These are phyloP conservation scores for Drosophila pseudoobscura DNA, from an alignment of 1,140 invertebrate species.

Conservation along the genomic window DNA sequence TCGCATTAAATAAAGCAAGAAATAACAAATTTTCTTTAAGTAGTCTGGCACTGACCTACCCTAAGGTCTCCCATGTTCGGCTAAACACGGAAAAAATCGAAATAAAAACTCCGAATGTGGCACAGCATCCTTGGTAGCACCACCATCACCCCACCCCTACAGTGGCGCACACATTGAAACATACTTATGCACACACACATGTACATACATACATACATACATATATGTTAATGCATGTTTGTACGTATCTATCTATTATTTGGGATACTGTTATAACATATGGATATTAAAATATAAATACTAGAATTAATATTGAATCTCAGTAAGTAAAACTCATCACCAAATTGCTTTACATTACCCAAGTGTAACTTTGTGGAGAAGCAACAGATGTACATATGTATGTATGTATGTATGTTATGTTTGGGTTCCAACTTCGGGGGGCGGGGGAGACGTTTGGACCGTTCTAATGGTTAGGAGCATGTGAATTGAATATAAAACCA, in stretches of 20 bases:
- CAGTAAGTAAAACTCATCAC: no score
- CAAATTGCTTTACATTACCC: not conserved
- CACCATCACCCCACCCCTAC: not conserved
- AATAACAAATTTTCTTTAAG: constrained; percentile 62
- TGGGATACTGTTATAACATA: not conserved
- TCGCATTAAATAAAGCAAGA: constrained; percentile 55
- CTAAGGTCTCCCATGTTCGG: constrained; percentile 73
- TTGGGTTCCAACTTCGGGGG: constrained; percentile 16
- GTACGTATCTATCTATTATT: not conserved
- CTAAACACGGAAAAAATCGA: constrained; percentile 55
- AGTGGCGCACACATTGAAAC: constrained; percentile 24
- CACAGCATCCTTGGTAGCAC: constrained; percentile 37
- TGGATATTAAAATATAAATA: constrained; percentile 1
- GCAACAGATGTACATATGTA: no score
- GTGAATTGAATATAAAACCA: constrained; percentile 78
- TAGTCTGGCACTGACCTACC: constrained; percentile 74
- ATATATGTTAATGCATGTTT: not conserved
- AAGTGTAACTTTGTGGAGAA: not conserved
- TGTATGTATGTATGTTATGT: not conserved
- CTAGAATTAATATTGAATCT: not conserved
- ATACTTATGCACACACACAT: not conserved
- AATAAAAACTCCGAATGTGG: constrained; percentile 75
- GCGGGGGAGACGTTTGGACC: constrained; percentile 19
- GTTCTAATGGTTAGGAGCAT: constrained; percentile 64
- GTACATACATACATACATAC: not conserved